Conservation (phyloP, 1,140 invertebrate species). For the Heterodera carotae region DNA sequence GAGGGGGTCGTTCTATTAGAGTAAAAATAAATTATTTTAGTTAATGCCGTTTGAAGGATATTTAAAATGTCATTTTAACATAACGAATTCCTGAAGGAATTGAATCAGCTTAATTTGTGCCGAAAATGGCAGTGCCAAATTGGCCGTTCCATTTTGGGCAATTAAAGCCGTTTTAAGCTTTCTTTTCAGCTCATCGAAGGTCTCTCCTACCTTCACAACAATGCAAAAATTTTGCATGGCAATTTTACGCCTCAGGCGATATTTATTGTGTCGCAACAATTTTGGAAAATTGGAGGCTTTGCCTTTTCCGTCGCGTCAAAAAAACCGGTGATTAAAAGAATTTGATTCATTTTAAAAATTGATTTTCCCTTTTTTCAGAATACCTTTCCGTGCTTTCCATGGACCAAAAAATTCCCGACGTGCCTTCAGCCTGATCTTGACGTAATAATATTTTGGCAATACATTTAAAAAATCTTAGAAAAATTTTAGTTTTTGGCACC, state of each 20-base stretch:
- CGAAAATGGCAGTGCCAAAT: too few relatives aligned
- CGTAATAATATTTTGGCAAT: not conserved
- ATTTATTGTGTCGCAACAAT: slow-evolving; percentile 66
- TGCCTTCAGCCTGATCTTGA: slow-evolving; percentile 69
- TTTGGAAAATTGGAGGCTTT: slow-evolving; percentile 68
- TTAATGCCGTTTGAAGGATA: too few relatives aligned
- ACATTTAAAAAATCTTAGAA: not conserved
- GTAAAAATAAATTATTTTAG: not conserved
- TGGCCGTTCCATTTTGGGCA: too few relatives aligned
- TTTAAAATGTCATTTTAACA: too few relatives aligned
- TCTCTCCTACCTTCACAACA: slow-evolving; percentile 66
- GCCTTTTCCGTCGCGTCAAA: slow-evolving; percentile 65
- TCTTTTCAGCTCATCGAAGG: slow-evolving; percentile 66
- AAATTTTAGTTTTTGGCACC: slow-evolving; percentile 66
- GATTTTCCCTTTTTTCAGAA: slow-evolving; percentile 53
- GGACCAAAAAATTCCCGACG: slow-evolving; percentile 68
- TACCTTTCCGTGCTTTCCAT: slow-evolving; percentile 66
- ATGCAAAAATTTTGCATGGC: slow-evolving; percentile 66
- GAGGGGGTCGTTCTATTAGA: too few relatives aligned
- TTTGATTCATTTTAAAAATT: slow-evolving; percentile 5
- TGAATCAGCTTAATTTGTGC: too few relatives aligned
- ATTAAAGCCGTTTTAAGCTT: not conserved
- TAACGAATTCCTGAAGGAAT: too few relatives aligned
- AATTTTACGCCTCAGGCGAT: slow-evolving; percentile 67
- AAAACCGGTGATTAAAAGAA: slow-evolving; percentile 32